phyloP scores from a whole-genome alignment of 2,113 vertebrate genomes.

The Vombatus ursinus region DNA sequence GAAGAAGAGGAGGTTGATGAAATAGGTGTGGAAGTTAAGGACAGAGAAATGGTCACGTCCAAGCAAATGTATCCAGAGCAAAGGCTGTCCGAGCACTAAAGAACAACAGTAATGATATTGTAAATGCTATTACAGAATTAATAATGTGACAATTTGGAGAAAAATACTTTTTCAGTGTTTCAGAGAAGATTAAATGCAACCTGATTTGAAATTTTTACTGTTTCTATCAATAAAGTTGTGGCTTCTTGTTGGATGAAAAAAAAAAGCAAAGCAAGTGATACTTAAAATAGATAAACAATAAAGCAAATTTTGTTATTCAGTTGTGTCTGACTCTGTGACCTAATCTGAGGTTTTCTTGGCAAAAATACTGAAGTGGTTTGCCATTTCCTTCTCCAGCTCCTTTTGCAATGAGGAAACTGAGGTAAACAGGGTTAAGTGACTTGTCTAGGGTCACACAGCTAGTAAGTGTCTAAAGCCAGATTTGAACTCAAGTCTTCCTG shows the following conservation, averaged over 20 bases:
- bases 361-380: too few relatives aligned
- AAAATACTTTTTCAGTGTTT: constrained; percentile 81
- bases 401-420: too few relatives aligned
- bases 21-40: constrained; percentile 98
- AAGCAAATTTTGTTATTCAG: too few relatives aligned
- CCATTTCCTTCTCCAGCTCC: too few relatives aligned
- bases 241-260: constrained; percentile 91
- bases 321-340: too few relatives aligned
- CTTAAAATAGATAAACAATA: too few relatives aligned
- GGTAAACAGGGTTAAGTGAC: too few relatives aligned
- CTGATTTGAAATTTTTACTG: constrained; percentile 96
- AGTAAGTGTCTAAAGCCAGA: too few relatives aligned
- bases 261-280: too few relatives aligned
- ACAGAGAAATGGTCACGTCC: constrained; percentile 99
- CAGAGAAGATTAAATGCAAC: constrained; percentile 85
- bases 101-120: constrained; percentile 99
- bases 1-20: constrained; percentile 99
- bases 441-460: too few relatives aligned
- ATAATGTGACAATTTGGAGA: constrained; percentile 91
- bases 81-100: constrained; percentile 99
- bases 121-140: constrained; percentile 99
- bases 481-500: too few relatives aligned
- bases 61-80: constrained; percentile 97
- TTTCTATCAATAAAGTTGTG: constrained; percentile 99
- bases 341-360: too few relatives aligned